phyloP scores from a whole-genome alignment of 2,888 invertebrate species.

The Linhomoeus sp. region DNA sequence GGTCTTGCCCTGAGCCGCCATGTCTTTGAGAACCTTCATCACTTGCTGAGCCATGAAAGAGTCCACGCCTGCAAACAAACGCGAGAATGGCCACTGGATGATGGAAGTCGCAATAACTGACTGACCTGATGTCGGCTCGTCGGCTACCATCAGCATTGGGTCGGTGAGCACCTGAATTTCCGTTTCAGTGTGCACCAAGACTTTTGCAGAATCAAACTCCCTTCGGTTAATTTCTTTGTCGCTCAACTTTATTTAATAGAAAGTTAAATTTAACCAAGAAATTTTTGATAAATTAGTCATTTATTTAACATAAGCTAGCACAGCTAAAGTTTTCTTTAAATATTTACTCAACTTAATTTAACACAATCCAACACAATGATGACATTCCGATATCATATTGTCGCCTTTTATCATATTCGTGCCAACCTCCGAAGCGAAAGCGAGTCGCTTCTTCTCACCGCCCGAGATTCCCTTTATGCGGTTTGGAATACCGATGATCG shows the following conservation, averaged over 20 bases:
- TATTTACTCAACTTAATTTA: too few relatives aligned
- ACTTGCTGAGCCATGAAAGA: constrained; percentile 27
- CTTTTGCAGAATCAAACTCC: background rate
- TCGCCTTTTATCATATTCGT: background rate
- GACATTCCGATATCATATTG: too few relatives aligned
- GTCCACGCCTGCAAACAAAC: too few relatives aligned
- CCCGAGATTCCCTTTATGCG: constrained; percentile 66
- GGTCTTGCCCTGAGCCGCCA: constrained; percentile 50
- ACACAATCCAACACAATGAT: too few relatives aligned
- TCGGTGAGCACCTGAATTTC: constrained; percentile 30
- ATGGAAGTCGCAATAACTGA: too few relatives aligned
- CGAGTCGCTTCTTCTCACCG: constrained; percentile 72
- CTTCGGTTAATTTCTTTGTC: too few relatives aligned
- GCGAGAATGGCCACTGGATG: too few relatives aligned
- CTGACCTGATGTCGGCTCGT: constrained; percentile 35
- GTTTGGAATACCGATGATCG: constrained; percentile 50
- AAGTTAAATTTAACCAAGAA: too few relatives aligned
- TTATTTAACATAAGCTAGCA: too few relatives aligned
- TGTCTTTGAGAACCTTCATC: constrained; percentile 25
- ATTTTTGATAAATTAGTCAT: too few relatives aligned
- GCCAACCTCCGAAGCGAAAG: constrained; percentile 70
- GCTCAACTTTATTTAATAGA: too few relatives aligned
- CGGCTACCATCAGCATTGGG: constrained; percentile 36
- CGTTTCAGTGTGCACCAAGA: background rate
- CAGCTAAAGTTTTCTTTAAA: too few relatives aligned